Conservation (phyloP, 2,888 invertebrate species). For the Romanomermis culicivorax region DNA sequence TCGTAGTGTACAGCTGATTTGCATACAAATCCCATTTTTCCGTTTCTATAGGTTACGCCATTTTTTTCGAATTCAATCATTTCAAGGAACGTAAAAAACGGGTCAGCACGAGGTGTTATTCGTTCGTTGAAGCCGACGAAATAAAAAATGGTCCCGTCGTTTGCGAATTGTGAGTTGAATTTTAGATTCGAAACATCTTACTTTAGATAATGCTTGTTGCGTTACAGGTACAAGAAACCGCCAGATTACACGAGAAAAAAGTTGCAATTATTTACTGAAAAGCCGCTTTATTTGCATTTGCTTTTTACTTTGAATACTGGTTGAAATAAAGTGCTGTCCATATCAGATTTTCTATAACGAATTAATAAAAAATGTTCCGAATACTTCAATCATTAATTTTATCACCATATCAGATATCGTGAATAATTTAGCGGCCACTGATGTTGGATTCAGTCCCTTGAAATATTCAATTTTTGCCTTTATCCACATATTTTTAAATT, state of each 20-base stretch:
- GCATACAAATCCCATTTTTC: too few relatives aligned
- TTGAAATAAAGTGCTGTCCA: too few relatives aligned
- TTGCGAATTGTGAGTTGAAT: constrained; percentile 23
- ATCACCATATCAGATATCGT: too few relatives aligned
- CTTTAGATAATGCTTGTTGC: not conserved
- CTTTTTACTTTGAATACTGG: not conserved
- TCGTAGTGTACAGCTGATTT: too few relatives aligned
- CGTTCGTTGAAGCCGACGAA: constrained; percentile 28
- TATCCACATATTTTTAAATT: too few relatives aligned
- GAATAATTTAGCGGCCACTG: too few relatives aligned
- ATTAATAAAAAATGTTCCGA: too few relatives aligned
- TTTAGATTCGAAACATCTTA: not conserved
- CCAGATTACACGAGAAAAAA: constrained; percentile 24
- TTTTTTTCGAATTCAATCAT: constrained; percentile 30
- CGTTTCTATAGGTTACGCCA: constrained; percentile 29
- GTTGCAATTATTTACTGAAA: constrained; percentile 17
- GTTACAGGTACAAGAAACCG: constrained; percentile 28
- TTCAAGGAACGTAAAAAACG: constrained; percentile 27
- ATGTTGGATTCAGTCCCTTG: too few relatives aligned
- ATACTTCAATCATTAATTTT: too few relatives aligned
- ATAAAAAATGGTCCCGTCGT: constrained; percentile 25
- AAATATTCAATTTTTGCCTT: too few relatives aligned
- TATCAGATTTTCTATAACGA: too few relatives aligned
- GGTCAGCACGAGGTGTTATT: constrained; percentile 27
- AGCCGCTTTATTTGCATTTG: constrained; percentile 11